A percentile compares a stretch with the other conserved stretches of the same genome.
phyloP scores from a whole-genome alignment of 2,888 invertebrate genomes.

The Alloplasta piceator region DNA sequence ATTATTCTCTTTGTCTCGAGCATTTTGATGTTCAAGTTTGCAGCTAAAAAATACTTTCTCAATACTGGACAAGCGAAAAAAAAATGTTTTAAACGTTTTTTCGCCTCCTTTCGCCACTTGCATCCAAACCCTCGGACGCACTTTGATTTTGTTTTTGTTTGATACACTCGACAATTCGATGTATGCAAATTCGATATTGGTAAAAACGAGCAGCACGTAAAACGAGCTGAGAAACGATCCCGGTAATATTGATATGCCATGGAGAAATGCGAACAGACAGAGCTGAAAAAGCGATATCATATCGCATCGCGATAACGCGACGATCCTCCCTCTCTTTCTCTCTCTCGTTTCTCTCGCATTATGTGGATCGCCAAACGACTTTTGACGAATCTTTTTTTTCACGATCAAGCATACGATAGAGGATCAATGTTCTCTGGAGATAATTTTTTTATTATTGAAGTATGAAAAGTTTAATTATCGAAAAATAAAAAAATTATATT shows the following conservation, averaged over 20 bases:
- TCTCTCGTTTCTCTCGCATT: conserved; percentile 7
- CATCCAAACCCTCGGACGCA: neutral
- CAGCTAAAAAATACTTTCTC: no score
- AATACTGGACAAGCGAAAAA: neutral
- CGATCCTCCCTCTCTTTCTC: conserved; percentile 20
- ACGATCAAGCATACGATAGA: no score
- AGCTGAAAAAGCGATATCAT: conserved; percentile 52
- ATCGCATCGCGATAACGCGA: conserved; percentile 58
- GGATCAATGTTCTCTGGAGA: no score
- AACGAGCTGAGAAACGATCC: conserved; percentile 11
- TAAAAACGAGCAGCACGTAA: neutral
- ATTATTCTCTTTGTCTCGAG: conserved; percentile 3
- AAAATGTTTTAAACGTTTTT: neutral
- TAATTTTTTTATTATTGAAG: no score
- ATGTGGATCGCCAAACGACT: neutral
- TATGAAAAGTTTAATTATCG: no score
- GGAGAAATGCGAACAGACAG: conserved; percentile 22
- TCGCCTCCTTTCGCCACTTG: neutral
- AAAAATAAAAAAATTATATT: no score
- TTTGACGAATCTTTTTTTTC: no score
- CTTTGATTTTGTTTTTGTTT: neutral
- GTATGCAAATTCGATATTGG: neutral
- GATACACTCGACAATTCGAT: neutral
- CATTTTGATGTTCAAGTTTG: conserved; percentile 6
- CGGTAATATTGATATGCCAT: conserved; percentile 55